These are phyloP conservation scores for Oreochromis aureus DNA, from an alignment of 2,113 vertebrate genomes.

Conservation along the genomic window DNA sequence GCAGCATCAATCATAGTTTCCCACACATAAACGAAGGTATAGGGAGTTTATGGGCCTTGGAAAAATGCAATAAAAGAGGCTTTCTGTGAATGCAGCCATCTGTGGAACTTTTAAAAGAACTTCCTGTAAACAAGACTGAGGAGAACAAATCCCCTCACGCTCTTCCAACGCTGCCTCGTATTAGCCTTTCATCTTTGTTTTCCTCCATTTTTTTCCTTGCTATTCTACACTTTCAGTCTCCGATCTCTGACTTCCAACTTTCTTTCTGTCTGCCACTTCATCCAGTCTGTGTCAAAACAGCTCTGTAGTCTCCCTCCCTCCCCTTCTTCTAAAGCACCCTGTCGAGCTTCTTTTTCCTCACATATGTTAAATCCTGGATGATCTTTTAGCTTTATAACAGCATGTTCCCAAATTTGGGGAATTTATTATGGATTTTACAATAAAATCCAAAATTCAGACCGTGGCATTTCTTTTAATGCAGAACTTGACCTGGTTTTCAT, in stretches of 20 bases:
- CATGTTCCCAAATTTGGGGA: background rate
- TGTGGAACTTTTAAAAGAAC: conserved; percentile 64
- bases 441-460: background rate
- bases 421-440: background rate
- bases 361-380: background rate
- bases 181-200: conserved; percentile 63
- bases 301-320: background rate
- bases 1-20: conserved; percentile 57
- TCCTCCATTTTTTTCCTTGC: background rate
- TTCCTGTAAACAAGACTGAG: conserved; percentile 74
- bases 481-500: background rate
- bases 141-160: conserved; percentile 70
- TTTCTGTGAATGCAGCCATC: conserved; percentile 72
- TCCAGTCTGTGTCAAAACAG: background rate
- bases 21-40: conserved; percentile 70
- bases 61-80: conserved; percentile 76
- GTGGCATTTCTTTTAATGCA: background rate
- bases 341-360: background rate
- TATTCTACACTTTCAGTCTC: background rate
- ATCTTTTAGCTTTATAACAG: background rate
- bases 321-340: background rate
- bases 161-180: conserved; percentile 36
- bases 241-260: background rate
- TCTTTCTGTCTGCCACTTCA: background rate
- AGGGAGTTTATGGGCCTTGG: conserved; percentile 64